These are phyloP conservation scores for Apaloderma vittatum DNA, from an alignment of 2,113 vertebrate genomes.

Conservation along the genomic window DNA sequence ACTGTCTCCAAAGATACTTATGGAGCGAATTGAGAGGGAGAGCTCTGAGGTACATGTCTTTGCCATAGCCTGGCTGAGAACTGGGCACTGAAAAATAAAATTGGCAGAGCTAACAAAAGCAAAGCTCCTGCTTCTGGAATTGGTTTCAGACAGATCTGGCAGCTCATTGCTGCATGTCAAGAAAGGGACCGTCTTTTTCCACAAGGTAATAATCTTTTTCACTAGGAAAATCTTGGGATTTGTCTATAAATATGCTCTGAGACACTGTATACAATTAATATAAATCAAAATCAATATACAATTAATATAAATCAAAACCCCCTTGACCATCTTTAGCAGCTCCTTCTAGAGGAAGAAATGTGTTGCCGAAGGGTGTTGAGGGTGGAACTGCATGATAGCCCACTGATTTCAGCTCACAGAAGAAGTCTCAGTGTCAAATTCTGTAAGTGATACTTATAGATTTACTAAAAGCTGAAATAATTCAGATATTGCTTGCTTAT, in stretches of 20 bases:
- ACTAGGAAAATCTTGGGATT: not conserved
- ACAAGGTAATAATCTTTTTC: not conserved
- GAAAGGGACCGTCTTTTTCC: not conserved
- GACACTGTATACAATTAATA: not conserved
- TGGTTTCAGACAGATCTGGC: not conserved
- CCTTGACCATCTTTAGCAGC: not conserved
- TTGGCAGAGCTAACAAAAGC: not conserved
- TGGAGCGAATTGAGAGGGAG: not conserved
- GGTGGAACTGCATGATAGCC: not conserved
- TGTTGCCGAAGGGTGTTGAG: not conserved
- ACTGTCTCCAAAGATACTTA: not conserved
- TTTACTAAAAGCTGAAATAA: constrained; percentile 17
- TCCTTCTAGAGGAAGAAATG: not conserved
- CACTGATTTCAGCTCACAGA: not conserved
- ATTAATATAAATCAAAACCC: not conserved
- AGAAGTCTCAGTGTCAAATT: not conserved
- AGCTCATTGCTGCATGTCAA: not conserved
- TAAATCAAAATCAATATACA: not conserved
- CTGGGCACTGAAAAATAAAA: not conserved
- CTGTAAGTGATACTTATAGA: not conserved
- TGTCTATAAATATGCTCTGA: not conserved
- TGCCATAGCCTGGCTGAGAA: not conserved
- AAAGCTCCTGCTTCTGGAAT: not conserved
- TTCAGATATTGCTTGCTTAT: constrained; percentile 1
- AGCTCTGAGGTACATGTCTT: not conserved